Evolutionary conservation across 1,140 invertebrate species (phyloP), one percentile per base, ranked within the genome.

Genomic region (Epicauta chinensis): DNA sequence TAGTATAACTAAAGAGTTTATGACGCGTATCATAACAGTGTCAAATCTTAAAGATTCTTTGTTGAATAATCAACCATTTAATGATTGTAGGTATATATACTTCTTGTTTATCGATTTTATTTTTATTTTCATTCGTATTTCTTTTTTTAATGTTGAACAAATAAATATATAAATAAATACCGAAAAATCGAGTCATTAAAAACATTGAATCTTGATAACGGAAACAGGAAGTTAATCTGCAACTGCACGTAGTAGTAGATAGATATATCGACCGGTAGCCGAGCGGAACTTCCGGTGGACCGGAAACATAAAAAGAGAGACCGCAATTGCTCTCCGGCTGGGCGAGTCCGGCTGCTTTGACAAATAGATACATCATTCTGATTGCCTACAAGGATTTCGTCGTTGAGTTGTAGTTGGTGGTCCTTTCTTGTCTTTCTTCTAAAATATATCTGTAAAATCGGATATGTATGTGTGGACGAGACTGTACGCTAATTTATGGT

Each of bases 231-330:
- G 65, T 67, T 67, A 67, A 67, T 67, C 65, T 67, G 65, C 65
- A 67, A 66, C 61, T 67, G 64, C 65, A 67, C 65, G 64, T 67
- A 67, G 23, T n/a, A n/a, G n/a, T n/a, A n/a, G n/a, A n/a, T n/a
- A 23, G 62, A 65, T 68, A 61, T 65, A 64, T 64, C 62, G 65
- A 67, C 59, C 67, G 60, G 65, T 64, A 63, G 65, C 63, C 59
- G 64, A 61, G 64, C 65, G 64, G 67, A 67, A 69, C 56, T 67
- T 67, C 67, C 65, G 65, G 62, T 66, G 59, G 61, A 65, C 67
- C 67, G 67, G 67, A 69, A 69, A 69, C 65, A 66, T 69, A 69
- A 69, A 69, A 69, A 69, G 66, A 69, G 66, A 65, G 63, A 66
- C 66, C 63, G 65, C 66, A 65, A 68, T 67, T 62, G 63, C 63